phyloP scores from a whole-genome alignment of 2,797 vertebrate genomes.

The Momotus momota region DNA sequence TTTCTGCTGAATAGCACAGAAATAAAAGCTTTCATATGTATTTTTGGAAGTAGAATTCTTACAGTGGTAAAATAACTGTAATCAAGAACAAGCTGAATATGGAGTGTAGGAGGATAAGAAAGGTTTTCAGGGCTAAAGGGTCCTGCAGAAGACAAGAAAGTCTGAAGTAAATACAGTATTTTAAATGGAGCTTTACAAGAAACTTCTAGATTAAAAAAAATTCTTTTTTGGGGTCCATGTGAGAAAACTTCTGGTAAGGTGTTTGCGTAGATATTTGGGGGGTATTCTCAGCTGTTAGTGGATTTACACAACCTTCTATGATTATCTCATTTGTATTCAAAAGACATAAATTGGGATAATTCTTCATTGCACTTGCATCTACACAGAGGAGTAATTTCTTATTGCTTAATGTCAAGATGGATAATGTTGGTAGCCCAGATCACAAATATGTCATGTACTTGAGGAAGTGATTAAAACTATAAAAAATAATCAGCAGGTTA shows the following conservation, averaged over 20 bases:
- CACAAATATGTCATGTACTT: constrained; percentile 10
- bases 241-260: neutral
- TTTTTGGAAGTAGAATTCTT: constrained; percentile 63
- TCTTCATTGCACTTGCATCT: constrained; percentile 33
- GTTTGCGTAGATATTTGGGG: neutral
- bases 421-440: constrained; percentile 9
- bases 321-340: constrained; percentile 32
- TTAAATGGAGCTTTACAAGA: constrained; percentile 23
- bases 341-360: constrained; percentile 10
- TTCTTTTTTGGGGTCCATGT: neutral
- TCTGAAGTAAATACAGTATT: constrained; percentile 18
- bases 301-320: neutral
- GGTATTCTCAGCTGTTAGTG: neutral
- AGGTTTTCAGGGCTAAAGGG: constrained; percentile 35
- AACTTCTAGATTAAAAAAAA: neutral
- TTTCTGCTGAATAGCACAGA: constrained; percentile 66
- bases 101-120: constrained; percentile 65
- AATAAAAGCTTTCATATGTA: constrained; percentile 63
- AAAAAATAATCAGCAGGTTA: neutral
- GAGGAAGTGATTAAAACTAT: constrained; percentile 24
- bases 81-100: constrained; percentile 63
- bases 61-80: constrained; percentile 64
- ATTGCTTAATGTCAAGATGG: neutral
- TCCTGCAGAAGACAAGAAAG: constrained; percentile 47
- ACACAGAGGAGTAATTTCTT: constrained; percentile 21